A percentile compares a stretch with the other conserved stretches of the same genome.
Evolutionary conservation across 2,888 invertebrate species (phyloP).

Genomic region (Limnephilus marmoratus): DNA sequence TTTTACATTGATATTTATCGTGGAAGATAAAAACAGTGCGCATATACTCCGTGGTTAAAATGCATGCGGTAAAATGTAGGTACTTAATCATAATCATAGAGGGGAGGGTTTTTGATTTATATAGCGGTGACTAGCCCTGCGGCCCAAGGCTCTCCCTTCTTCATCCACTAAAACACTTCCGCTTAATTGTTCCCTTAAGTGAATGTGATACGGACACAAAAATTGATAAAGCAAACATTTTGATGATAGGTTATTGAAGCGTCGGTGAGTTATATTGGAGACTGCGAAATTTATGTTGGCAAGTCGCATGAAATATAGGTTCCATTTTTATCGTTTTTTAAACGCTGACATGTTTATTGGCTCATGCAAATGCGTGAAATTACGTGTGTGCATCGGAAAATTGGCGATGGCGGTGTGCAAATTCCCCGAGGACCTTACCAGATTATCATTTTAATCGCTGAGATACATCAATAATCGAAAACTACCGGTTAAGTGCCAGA

Average conservation of each 20-base stretch:
- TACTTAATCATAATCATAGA: conserved; percentile 23
- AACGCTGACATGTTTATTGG: conserved; percentile 7
- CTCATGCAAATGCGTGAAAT: neutral
- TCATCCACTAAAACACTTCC: conserved; percentile 58
- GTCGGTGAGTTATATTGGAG: neutral
- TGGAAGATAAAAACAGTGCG: neutral
- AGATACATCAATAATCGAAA: neutral
- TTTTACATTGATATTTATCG: neutral
- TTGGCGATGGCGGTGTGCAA: neutral
- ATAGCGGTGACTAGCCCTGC: conserved; percentile 23
- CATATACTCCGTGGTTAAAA: conserved; percentile 15
- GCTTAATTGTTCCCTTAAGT: conserved; percentile 58
- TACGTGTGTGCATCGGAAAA: neutral
- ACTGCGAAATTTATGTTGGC: neutral
- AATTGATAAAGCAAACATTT: conserved; percentile 35
- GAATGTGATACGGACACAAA: conserved; percentile 35
- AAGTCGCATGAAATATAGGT: neutral
- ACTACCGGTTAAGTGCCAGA: neutral
- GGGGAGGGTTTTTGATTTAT: conserved; percentile 32
- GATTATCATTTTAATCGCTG: neutral
- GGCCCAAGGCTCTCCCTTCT: conserved; percentile 38
- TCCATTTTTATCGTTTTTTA: neutral
- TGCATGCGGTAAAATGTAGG: neutral
- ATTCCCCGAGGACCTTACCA: neutral
- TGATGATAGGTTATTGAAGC: conserved; percentile 27